These are phyloP conservation scores for Drosophila meridiana DNA, from an alignment of 2,888 invertebrate genomes.

Conservation along the genomic window DNA sequence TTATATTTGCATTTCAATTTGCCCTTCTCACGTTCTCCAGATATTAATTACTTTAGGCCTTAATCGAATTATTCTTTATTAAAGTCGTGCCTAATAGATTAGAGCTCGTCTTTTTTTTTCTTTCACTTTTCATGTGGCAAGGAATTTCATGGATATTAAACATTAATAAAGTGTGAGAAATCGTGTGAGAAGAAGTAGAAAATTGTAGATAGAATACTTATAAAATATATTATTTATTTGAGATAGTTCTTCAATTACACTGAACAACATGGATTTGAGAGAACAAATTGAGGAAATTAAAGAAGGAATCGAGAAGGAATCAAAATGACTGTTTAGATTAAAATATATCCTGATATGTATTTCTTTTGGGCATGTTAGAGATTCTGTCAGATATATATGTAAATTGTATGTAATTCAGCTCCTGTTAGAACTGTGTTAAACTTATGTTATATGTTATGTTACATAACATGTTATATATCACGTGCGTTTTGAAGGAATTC, in stretches of 20 bases:
- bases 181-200: not conserved
- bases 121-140: not conserved
- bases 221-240: not conserved
- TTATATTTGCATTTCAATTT: slow-evolving; percentile 12
- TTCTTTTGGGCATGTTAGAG: too few relatives aligned
- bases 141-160: not conserved
- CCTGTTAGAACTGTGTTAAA: too few relatives aligned
- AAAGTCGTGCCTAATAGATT: slow-evolving; percentile 5
- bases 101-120: not conserved
- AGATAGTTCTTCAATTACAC: not conserved
- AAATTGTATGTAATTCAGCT: too few relatives aligned
- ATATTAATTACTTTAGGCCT: not conserved
- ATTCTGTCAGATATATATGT: too few relatives aligned
- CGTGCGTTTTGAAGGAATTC: too few relatives aligned
- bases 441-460: too few relatives aligned
- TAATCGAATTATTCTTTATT: slow-evolving; percentile 1
- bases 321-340: too few relatives aligned
- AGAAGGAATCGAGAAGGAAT: too few relatives aligned
- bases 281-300: too few relatives aligned
- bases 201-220: not conserved
- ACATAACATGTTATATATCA: too few relatives aligned
- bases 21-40: not conserved
- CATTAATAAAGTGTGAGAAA: not conserved
- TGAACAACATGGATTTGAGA: not conserved
- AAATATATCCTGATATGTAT: too few relatives aligned